Evolutionary conservation across 2,797 vertebrate genomes (phyloP), one percentile per base, ranked within the genome.

Genomic region (Chanos chanos): DNA sequence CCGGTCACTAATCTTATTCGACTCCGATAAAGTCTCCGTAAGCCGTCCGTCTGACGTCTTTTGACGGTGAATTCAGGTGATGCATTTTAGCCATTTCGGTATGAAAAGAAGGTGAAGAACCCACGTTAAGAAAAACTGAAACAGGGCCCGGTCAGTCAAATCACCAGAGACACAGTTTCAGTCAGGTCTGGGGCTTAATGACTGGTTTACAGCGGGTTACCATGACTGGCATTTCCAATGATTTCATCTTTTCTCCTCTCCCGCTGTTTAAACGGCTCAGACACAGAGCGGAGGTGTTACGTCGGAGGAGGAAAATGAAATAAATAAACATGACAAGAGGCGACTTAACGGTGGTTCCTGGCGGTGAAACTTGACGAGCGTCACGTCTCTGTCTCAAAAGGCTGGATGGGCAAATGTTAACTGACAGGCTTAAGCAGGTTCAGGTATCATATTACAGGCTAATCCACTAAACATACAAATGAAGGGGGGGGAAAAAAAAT

Each of bases 381-480:
- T 68, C 63, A 70, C 74, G 81, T 82, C 85, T 81, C 59, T 28
- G 75, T 80, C 85, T 82, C 83, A 85, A 84, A n/a, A n/a, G n/a
- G n/a, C n/a, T n/a, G n/a, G n/a, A n/a, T n/a, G n/a, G n/a, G n/a
- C 89, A 89, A 90, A 90, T 83, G 75, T 79, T 88, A 89, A 89
- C 86, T 87, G 85, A 88, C 86, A 83, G 75, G 82, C 81, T 83
- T 86, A 86, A 89, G 84, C 85, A 85, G 86, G 84, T 89, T 90
- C 87, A 89, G 87, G 87, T 87, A 89, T 85, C 77, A 68, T 77
- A 88, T 89, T 82, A n/a, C 72, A 74, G 79, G 77, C 77, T 89
- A 88, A 89, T 90, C 87, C 83, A 83, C 85, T 89, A 86, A 88
- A 90, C 89, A 88, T 79, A 89, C 87, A 89, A 90, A 89, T 87